phyloP scores from a whole-genome alignment of 2,888 invertebrate species.

The Cabera pusaria region DNA sequence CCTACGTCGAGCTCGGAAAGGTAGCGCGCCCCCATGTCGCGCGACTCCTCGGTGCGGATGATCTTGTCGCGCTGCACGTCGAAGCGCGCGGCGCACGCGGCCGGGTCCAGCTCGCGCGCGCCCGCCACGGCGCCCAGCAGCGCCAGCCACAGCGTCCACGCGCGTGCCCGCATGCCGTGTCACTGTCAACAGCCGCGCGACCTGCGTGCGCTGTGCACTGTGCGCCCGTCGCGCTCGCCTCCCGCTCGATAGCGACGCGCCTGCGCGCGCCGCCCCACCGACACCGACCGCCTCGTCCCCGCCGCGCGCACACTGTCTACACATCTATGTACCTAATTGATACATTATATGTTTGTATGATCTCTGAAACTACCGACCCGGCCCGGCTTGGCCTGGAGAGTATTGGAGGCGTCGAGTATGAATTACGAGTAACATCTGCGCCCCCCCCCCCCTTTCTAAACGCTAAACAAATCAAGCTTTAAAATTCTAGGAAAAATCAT shows the following conservation, averaged over 20 bases:
- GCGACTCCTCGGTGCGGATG: constrained; percentile 94
- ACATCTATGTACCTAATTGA: too few relatives aligned
- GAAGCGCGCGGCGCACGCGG: constrained; percentile 89
- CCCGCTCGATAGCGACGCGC: constrained; percentile 49
- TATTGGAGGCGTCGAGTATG: too few relatives aligned
- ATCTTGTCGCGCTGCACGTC: constrained; percentile 95
- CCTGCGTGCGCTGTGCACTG: neutral
- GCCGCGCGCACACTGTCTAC: constrained; percentile 45
- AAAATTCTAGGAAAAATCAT: too few relatives aligned
- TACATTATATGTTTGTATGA: too few relatives aligned
- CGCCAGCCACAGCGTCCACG: constrained; percentile 45
- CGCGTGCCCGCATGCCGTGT: constrained; percentile 35
- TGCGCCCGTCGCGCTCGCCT: neutral
- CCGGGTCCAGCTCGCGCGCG: constrained; percentile 83
- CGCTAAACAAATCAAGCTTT: too few relatives aligned
- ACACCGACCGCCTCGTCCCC: constrained; percentile 40
- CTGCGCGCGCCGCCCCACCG: constrained; percentile 34
- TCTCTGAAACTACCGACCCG: too few relatives aligned
- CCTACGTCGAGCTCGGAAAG: constrained; percentile 93
- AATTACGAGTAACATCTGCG: too few relatives aligned
- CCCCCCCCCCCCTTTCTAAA: too few relatives aligned
- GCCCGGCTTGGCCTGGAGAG: too few relatives aligned
- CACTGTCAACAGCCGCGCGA: too few relatives aligned
- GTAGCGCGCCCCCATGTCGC: constrained; percentile 94
- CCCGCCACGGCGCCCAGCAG: constrained; percentile 46